Percentiles rank a stretch among this genome's conserved stretches.
These are phyloP conservation scores for Harmothoe impar DNA, from an alignment of 2,888 invertebrate species.

Conservation along the genomic window DNA sequence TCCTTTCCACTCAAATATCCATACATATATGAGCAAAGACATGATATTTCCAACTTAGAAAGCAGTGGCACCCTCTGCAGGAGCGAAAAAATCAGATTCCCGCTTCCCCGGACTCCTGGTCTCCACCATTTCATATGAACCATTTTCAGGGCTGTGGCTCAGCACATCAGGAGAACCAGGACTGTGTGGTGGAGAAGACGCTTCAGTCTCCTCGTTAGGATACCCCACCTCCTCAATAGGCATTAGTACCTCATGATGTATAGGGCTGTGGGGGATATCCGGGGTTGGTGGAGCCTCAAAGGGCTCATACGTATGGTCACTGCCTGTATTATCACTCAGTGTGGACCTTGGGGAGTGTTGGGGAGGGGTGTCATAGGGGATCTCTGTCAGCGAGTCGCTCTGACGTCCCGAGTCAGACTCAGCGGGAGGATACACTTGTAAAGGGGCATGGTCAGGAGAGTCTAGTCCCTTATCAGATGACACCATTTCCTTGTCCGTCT, in stretches of 20 bases:
- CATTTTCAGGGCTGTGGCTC: not conserved
- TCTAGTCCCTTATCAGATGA: conserved; percentile 7
- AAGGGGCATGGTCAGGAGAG: not conserved
- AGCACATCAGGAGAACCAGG: not conserved
- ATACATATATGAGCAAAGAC: too few relatives aligned
- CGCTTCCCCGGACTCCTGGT: not conserved
- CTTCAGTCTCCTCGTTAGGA: not conserved
- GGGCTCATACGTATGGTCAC: not conserved
- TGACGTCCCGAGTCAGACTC: conserved; percentile 31
- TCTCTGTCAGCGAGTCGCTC: not conserved
- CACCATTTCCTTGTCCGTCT: conserved; percentile 21
- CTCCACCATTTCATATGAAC: conserved; percentile 42
- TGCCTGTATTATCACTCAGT: not conserved
- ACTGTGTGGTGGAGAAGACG: not conserved
- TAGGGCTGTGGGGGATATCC: not conserved
- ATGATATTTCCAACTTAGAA: not conserved
- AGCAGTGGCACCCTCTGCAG: conserved; percentile 47
- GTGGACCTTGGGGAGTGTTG: not conserved
- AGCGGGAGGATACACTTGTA: not conserved
- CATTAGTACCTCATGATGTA: not conserved
- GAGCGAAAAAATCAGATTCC: conserved; percentile 25
- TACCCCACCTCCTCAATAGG: not conserved
- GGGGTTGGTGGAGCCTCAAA: not conserved
- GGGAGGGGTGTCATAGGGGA: not conserved
- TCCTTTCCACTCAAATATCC: too few relatives aligned